Conservation (phyloP, 2,888 invertebrate genomes). For the Archaeoteleia sp. region DNA sequence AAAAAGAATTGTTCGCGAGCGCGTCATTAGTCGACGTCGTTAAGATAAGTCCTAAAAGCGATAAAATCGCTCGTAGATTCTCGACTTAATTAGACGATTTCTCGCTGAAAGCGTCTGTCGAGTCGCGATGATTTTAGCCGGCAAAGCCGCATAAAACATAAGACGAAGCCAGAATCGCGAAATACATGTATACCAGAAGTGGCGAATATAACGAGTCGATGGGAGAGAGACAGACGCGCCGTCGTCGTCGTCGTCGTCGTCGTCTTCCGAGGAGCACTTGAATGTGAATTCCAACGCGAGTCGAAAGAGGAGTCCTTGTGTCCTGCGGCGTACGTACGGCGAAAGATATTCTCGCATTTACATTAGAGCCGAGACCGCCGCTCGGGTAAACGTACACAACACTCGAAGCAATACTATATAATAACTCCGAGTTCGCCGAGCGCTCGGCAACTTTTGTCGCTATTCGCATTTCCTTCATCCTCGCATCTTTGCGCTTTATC, state of each 20-base stretch:
- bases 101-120: too few relatives aligned
- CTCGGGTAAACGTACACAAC: constrained; percentile 34
- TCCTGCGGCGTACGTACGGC: constrained; percentile 36
- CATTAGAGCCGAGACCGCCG: constrained; percentile 37
- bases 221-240: neutral
- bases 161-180: too few relatives aligned
- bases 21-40: too few relatives aligned
- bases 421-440: constrained; percentile 37
- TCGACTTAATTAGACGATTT: too few relatives aligned
- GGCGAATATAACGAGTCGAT: constrained; percentile 21
- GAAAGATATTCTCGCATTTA: constrained; percentile 40
- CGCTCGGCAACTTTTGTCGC: constrained; percentile 34
- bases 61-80: too few relatives aligned
- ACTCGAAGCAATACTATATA: constrained; percentile 18
- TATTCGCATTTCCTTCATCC: too few relatives aligned
- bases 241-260: constrained; percentile 5
- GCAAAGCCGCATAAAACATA: neutral
- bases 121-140: too few relatives aligned
- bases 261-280: constrained; percentile 27
- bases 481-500: too few relatives aligned
- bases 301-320: constrained; percentile 34
- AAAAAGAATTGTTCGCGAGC: too few relatives aligned
- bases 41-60: too few relatives aligned
- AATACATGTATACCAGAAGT: constrained; percentile 23
- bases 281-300: constrained; percentile 35